Evolutionary conservation across 2,113 vertebrate genomes (phyloP).

Genomic region (Hemibagrus wyckioides): DNA sequence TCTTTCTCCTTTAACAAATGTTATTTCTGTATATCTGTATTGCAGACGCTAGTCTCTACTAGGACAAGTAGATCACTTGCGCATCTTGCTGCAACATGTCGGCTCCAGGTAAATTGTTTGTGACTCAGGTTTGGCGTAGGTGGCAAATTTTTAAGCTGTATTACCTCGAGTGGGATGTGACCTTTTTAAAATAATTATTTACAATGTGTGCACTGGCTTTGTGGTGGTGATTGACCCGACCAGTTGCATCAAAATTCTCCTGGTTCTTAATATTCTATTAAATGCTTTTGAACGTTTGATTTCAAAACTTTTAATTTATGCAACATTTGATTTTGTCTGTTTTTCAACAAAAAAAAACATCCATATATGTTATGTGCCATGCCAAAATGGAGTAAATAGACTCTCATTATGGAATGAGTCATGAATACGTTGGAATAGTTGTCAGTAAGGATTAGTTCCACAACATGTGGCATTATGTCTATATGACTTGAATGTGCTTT

Average conservation of each 20-base stretch:
- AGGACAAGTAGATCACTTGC: not conserved
- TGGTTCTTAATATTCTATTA: not conserved
- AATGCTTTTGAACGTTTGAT: not conserved
- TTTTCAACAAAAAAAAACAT: not conserved
- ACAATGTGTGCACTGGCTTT: not conserved
- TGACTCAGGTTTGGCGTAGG: not conserved
- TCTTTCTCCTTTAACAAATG: not conserved
- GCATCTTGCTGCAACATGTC: slow-evolving; percentile 20
- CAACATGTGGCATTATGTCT: not conserved
- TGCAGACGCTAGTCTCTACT: not conserved
- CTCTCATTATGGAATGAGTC: not conserved
- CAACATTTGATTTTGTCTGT: too few relatives aligned
- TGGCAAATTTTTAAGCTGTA: not conserved
- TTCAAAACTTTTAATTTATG: not conserved
- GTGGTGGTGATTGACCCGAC: not conserved
- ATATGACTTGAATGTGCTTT: not conserved
- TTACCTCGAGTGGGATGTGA: not conserved
- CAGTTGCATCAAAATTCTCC: not conserved
- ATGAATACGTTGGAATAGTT: not conserved
- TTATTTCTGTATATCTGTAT: not conserved
- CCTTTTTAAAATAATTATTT: not conserved
- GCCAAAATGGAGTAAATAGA: not conserved
- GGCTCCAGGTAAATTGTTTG: slow-evolving; percentile 18
- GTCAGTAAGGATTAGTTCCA: not conserved
- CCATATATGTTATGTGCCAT: not conserved